phyloP scores from a whole-genome alignment of 2,797 vertebrate species.

The Eleutherodactylus coqui region DNA sequence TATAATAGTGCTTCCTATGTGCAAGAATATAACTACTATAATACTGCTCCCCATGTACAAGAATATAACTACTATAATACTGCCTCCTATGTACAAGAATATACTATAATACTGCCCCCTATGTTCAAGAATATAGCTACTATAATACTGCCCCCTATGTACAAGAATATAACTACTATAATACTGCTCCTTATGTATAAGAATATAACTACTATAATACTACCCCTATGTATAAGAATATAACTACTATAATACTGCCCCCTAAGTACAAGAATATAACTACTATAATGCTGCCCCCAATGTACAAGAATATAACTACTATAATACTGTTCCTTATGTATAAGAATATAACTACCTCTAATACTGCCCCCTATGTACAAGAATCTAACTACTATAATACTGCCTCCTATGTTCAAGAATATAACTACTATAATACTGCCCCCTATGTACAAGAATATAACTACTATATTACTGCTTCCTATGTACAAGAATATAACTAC shows the following conservation, averaged over 20 bases:
- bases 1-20: neutral
- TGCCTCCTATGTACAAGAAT: too few species aligned
- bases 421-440: conserved; percentile 1
- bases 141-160: too few species aligned
- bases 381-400: conserved; percentile 14
- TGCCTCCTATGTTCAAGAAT: neutral
- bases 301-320: conserved; percentile 4
- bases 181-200: neutral
- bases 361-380: neutral
- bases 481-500: neutral
- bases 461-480: neutral
- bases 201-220: neutral
- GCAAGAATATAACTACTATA: too few species aligned
- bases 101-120: too few species aligned
- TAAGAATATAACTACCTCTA: neutral
- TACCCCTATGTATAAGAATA: neutral
- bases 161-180: neutral
- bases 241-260: neutral
- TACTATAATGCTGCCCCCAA: neutral
- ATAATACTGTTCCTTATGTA: neutral
- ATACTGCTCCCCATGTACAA: too few species aligned
- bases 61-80: too few species aligned
- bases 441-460: neutral
- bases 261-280: neutral
- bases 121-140: too few species aligned